A percentile compares a stretch with the other conserved stretches of the same genome.
Evolutionary conservation across 2,113 vertebrate species (phyloP).

Genomic region (Heterochromis multidens): DNA sequence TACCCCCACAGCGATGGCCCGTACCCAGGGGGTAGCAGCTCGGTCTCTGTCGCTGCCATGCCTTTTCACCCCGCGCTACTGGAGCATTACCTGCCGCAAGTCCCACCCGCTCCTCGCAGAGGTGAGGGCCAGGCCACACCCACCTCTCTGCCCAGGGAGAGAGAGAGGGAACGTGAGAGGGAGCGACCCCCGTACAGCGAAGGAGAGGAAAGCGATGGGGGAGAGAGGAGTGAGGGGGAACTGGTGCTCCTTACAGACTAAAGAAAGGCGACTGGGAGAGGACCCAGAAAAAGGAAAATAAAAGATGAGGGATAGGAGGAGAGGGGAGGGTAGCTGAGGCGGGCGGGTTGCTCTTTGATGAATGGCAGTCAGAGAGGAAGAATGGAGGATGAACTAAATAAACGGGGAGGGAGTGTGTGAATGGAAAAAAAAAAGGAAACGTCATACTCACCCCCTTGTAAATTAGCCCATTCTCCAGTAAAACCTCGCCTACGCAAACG

Average conservation of each 20-base stretch:
- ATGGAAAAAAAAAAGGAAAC: background rate
- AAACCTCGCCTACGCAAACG: background rate
- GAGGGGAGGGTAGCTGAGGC: background rate
- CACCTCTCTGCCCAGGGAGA: conserved; percentile 37
- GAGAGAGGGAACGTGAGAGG: conserved; percentile 47
- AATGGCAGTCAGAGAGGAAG: conserved; percentile 1
- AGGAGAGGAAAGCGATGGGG: conserved; percentile 87
- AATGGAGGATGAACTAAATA: background rate
- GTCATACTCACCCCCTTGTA: background rate
- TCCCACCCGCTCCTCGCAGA: conserved; percentile 58
- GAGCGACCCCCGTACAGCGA: conserved; percentile 85
- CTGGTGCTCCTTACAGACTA: conserved; percentile 93
- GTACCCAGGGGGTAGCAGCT: conserved; percentile 70
- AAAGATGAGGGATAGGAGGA: background rate
- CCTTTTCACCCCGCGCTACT: conserved; percentile 80
- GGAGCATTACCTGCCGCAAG: conserved; percentile 86
- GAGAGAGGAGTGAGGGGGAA: conserved; percentile 90
- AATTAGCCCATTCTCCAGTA: background rate
- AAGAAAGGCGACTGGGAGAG: conserved; percentile 5
- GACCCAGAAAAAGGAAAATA: background rate
- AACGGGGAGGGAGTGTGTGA: background rate
- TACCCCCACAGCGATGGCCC: conserved; percentile 78
- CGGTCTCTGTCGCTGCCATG: conserved; percentile 74
- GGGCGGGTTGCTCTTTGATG: background rate
- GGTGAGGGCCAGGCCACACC: conserved; percentile 72